Evolutionary conservation across 2,113 vertebrate species (phyloP).

Genomic region (Actenoides hombroni): DNA sequence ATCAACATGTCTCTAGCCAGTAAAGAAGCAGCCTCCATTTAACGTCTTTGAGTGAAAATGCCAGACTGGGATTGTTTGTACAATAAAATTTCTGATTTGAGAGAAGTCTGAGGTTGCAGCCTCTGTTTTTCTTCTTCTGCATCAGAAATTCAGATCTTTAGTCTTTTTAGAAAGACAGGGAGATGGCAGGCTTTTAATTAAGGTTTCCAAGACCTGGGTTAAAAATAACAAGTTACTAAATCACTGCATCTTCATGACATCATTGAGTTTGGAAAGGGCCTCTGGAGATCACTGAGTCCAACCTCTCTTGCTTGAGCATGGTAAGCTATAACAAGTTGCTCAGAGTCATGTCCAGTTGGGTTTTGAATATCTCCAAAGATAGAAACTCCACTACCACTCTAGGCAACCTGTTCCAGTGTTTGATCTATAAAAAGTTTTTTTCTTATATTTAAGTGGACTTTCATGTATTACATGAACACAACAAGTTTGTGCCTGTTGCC

Average conservation of each 20-base stretch:
- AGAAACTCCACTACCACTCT: neutral
- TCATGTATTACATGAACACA: neutral
- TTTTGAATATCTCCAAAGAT: neutral
- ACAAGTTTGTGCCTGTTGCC: neutral
- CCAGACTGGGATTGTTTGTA: neutral
- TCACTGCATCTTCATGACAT: neutral
- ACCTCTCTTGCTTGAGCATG: neutral
- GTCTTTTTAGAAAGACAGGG: neutral
- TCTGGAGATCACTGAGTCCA: accelerated
- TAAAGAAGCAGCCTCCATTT: neutral
- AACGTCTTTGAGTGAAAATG: neutral
- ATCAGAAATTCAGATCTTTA: neutral
- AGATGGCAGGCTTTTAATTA: neutral
- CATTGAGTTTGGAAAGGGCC: neutral
- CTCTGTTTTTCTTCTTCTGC: neutral
- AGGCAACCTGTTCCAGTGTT: neutral
- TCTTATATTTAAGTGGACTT: neutral
- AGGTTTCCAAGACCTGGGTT: neutral
- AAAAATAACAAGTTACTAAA: neutral
- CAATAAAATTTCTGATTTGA: neutral
- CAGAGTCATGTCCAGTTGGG: neutral
- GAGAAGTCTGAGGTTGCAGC: neutral
- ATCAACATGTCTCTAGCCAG: neutral
- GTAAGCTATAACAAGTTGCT: neutral
- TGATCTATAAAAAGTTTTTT: neutral